Conservation (phyloP, 2,797 vertebrate species). For the Arrhamphus sclerolepis region DNA sequence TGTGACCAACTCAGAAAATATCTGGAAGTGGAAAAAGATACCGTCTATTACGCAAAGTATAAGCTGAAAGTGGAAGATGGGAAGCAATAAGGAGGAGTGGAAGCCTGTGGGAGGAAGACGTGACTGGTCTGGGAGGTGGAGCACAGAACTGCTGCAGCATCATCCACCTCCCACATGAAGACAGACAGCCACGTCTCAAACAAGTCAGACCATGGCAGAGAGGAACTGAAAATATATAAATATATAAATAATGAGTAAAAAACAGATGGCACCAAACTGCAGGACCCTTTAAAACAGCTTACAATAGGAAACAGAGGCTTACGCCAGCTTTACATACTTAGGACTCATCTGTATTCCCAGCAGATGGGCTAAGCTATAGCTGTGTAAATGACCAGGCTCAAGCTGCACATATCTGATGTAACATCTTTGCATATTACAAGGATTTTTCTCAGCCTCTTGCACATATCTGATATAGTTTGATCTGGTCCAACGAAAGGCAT, state of each 20-base stretch:
- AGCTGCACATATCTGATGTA: constrained; percentile 56
- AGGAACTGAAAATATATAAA: constrained; percentile 46
- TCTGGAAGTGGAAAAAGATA: no score
- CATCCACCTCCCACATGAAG: constrained; percentile 50
- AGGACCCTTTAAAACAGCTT: constrained; percentile 78
- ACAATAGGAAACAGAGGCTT: constrained; percentile 78
- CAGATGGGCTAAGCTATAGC: constrained; percentile 67
- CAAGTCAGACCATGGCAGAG: constrained; percentile 42
- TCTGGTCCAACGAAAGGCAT: constrained; percentile 11
- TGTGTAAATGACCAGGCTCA: constrained; percentile 58
- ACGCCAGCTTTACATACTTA: constrained; percentile 78
- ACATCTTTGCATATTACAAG: constrained; percentile 43
- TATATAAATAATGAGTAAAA: constrained; percentile 76
- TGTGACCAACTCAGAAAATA: no score
- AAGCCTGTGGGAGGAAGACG: constrained; percentile 56
- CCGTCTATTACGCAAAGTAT: not conserved
- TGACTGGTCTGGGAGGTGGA: constrained; percentile 55
- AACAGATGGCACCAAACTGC: constrained; percentile 73
- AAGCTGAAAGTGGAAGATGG: constrained; percentile 21
- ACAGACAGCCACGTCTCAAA: constrained; percentile 33
- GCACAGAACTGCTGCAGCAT: constrained; percentile 38
- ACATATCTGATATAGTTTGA: constrained; percentile 27
- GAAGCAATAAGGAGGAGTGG: constrained; percentile 39
- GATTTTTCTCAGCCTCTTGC: constrained; percentile 32
- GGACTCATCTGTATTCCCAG: constrained; percentile 65